Conservation (phyloP, 2,113 vertebrate species). For the Centropus bengalensis region DNA sequence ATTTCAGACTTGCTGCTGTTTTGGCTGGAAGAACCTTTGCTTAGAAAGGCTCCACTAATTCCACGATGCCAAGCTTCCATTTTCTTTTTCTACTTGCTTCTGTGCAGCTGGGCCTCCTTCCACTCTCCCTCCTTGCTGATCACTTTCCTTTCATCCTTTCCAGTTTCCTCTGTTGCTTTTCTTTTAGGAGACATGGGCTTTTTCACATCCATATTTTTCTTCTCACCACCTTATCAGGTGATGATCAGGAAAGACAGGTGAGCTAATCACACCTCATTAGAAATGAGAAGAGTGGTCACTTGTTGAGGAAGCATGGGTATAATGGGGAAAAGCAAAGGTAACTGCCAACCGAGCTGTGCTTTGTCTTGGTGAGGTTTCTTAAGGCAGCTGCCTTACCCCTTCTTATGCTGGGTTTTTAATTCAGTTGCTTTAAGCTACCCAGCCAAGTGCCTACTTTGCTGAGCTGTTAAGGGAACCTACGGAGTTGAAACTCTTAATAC, state of each 20-base stretch:
- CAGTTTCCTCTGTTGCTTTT: neutral
- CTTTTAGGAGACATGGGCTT: neutral
- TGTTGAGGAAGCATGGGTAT: neutral
- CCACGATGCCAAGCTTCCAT: neutral
- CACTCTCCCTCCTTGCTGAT: neutral
- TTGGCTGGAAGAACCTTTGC: constrained; percentile 50
- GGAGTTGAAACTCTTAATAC: neutral
- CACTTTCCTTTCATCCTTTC: neutral
- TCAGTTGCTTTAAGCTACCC: neutral
- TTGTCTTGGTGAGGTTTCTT: fast-evolving
- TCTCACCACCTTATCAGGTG: fast-evolving
- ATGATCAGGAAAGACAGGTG: neutral
- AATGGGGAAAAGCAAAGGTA: neutral
- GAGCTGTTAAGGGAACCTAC: neutral
- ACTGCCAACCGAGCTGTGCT: neutral
- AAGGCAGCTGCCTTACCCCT: neutral
- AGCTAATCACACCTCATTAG: neutral
- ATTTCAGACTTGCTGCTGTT: constrained; percentile 52
- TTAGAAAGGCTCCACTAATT: neutral
- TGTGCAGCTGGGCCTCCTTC: neutral
- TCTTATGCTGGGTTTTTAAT: neutral
- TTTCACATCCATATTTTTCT: neutral
- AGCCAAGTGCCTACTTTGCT: neutral
- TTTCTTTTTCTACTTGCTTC: neutral
- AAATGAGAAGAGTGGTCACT: neutral